phyloP scores from a whole-genome alignment of 2,797 vertebrate genomes.

The Arrhamphus sclerolepis region DNA sequence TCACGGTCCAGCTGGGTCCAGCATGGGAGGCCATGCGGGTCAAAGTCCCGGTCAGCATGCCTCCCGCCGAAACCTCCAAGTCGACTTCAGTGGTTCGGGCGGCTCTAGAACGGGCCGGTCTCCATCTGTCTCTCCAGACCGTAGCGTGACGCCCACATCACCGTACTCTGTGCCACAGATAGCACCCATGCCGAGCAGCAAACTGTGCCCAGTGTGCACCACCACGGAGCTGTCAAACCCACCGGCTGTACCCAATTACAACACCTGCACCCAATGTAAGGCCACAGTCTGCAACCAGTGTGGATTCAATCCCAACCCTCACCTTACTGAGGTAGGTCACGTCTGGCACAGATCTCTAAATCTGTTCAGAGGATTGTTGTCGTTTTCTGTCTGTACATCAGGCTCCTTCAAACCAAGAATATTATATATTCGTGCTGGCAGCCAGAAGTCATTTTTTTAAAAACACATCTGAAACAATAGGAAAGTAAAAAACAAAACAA shows the following conservation, averaged over 20 bases:
- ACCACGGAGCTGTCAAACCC: conserved; percentile 92
- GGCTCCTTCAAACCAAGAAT: no score
- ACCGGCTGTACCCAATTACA: conserved; percentile 92
- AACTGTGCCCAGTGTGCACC: conserved; percentile 95
- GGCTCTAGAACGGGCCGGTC: conserved; percentile 83
- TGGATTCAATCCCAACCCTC: conserved; percentile 98
- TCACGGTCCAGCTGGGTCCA: conserved; percentile 40
- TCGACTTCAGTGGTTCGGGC: conserved; percentile 81
- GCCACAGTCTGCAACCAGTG: conserved; percentile 97
- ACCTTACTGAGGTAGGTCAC: conserved; percentile 85
- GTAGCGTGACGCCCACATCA: conserved; percentile 91
- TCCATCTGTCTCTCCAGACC: conserved; percentile 88
- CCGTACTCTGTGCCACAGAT: conserved; percentile 97
- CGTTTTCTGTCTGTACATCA: no score
- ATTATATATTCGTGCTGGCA: no score
- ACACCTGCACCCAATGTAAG: conserved; percentile 96
- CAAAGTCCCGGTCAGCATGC: conserved; percentile 83
- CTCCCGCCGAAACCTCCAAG: conserved; percentile 88
- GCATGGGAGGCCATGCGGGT: conserved; percentile 51
- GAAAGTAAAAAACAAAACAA: background rate
- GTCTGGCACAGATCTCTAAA: conserved; percentile 1
- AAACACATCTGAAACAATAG: background rate
- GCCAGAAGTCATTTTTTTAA: no score
- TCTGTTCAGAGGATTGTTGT: background rate
- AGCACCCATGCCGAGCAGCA: conserved; percentile 97